Evolutionary conservation across 2,888 invertebrate species (phyloP), one percentile per base, ranked within the genome.

Genomic region (Epinotia nisella): DNA sequence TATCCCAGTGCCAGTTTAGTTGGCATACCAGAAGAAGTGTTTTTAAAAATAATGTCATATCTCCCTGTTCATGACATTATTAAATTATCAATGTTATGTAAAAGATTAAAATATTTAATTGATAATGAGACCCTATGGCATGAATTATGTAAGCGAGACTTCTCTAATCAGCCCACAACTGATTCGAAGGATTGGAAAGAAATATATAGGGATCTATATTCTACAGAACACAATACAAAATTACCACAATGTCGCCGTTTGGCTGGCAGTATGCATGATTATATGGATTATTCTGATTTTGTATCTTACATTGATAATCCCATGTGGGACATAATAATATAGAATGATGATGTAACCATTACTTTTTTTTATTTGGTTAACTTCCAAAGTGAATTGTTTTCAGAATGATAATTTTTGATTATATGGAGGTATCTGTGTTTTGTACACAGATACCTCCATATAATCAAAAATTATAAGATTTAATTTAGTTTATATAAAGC

Each of bases 1-100:
- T 95, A 87, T 81, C 84, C 89, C 5, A 91, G 90, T 85, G 92
- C 92, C 41, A 93, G 93, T 81, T 86, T 94, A 74, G 79, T 87
- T 51, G 94, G 93, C 3, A 75, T 94, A 19, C 94, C 94, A 15
- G 90, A 90, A 78, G 94, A 94, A 80, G 79, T 94, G 21, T 76
- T 92, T 29, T 79, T 80, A 35, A 89, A 87, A 71, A 86, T 94
- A 19, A 78, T 91, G 75, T 75, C 87, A 17, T 77, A 84, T 61
- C 78, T 93, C 35, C 80, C 87, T 21, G 76, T 90, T 39, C 66
- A 41, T 24, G 88, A 89, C 78, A 78, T 92, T 39, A 75, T 89
- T n/a, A 88, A 80, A 79, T 75, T 91, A 24, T 82, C 85, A 39
- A 84, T 86, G 80, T 86, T 90, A 61, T 90, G 91, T 78, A 86